These are phyloP conservation scores for Momotus momota DNA, from an alignment of 2,797 vertebrate genomes.

Conservation along the genomic window DNA sequence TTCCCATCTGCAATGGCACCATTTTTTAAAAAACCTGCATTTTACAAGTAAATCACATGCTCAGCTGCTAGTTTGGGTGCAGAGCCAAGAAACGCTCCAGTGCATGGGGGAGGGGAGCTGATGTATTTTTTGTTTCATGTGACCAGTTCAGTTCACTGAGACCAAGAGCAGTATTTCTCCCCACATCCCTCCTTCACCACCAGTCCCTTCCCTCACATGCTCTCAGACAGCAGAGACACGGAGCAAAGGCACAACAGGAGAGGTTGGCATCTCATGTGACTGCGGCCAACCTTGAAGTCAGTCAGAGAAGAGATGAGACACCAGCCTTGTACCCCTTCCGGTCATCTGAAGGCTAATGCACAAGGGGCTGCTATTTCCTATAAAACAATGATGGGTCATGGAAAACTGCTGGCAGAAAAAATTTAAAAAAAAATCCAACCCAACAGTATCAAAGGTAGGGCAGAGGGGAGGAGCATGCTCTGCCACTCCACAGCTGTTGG, in stretches of 20 bases:
- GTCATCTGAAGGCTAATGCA: not conserved
- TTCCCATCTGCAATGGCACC: conserved; percentile 34
- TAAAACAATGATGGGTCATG: accelerated
- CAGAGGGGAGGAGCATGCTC: not conserved
- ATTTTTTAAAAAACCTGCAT: not conserved
- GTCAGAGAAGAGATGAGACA: not conserved
- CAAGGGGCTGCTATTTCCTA: not conserved
- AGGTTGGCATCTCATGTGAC: not conserved
- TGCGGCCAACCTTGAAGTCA: not conserved
- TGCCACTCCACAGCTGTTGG: not conserved
- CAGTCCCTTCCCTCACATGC: not conserved
- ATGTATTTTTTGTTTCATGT: conserved; percentile 18
- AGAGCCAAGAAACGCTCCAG: conserved; percentile 55
- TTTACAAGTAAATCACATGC: conserved; percentile 61
- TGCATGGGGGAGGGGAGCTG: conserved; percentile 44
- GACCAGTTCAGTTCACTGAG: not conserved
- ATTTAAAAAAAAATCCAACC: not conserved
- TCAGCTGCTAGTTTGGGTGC: conserved; percentile 45
- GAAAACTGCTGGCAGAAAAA: not conserved
- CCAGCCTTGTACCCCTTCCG: not conserved
- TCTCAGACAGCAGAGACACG: not conserved
- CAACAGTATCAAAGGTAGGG: not conserved
- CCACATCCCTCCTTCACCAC: not conserved
- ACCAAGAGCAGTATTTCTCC: not conserved
- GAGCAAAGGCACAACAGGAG: not conserved